phyloP scores from a whole-genome alignment of 2,888 invertebrate genomes.

The Timema podura region DNA sequence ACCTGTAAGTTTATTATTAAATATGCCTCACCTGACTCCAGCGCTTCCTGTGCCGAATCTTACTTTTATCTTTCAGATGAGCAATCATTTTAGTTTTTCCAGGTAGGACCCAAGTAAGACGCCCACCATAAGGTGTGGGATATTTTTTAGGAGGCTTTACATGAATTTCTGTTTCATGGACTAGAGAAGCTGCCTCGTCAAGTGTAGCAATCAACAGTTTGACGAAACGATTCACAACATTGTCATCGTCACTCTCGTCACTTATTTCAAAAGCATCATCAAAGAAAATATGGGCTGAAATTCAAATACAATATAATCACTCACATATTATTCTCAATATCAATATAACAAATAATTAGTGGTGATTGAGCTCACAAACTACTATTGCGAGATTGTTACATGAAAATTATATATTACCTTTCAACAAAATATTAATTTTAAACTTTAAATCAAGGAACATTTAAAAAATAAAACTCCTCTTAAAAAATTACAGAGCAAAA shows the following conservation, averaged over 20 bases:
- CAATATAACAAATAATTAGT: too few species aligned
- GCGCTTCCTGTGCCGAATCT: constrained; percentile 83
- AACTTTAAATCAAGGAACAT: too few species aligned
- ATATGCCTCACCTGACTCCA: constrained; percentile 73
- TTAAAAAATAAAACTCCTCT: too few species aligned
- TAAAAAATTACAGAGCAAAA: too few species aligned
- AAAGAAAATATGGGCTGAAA: constrained; percentile 73
- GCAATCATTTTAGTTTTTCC: constrained; percentile 80
- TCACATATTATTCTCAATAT: too few species aligned
- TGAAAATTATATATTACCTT: too few species aligned
- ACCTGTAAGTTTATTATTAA: too few species aligned
- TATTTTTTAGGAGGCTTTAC: constrained; percentile 65
- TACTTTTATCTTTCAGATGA: constrained; percentile 84
- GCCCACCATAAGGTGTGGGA: constrained; percentile 83
- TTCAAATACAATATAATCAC: constrained; percentile 13
- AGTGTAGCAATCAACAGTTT: constrained; percentile 66
- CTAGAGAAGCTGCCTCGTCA: constrained; percentile 69
- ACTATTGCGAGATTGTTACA: too few species aligned
- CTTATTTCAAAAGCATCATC: constrained; percentile 75
- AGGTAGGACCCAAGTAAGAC: constrained; percentile 77
- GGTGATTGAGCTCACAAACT: too few species aligned
- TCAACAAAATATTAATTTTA: too few species aligned
- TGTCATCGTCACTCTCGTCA: constrained; percentile 61
- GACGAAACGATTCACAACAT: constrained; percentile 78
- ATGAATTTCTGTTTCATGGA: constrained; percentile 60